These are phyloP conservation scores for Lanius ludovicianus DNA, from an alignment of 2,113 vertebrate species.

Conservation along the genomic window DNA sequence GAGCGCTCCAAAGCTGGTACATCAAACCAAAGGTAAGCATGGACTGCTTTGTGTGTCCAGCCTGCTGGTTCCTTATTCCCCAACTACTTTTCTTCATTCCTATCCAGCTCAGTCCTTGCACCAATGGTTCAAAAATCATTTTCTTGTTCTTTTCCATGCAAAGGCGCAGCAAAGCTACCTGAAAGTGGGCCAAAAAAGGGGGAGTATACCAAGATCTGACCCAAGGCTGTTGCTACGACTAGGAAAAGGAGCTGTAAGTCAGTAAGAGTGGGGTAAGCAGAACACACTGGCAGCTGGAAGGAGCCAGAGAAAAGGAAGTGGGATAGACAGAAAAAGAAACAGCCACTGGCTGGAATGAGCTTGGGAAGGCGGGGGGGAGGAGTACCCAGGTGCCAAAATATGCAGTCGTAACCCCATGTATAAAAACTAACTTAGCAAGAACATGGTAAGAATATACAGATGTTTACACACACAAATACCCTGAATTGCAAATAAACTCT, in stretches of 20 bases:
- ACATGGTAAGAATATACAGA: not conserved
- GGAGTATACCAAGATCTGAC: not conserved
- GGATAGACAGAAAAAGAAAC: slow-evolving; percentile 69
- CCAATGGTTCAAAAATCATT: not conserved
- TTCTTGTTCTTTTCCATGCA: not conserved
- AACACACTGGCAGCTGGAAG: slow-evolving; percentile 52
- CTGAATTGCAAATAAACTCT: not conserved
- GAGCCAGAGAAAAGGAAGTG: slow-evolving; percentile 61
- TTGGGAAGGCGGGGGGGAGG: not conserved
- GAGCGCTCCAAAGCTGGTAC: not conserved
- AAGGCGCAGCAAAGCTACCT: not conserved
- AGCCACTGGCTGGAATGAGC: slow-evolving; percentile 9
- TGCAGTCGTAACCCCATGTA: not conserved
- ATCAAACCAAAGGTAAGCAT: not conserved
- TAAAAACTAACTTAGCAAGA: not conserved
- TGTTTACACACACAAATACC: not conserved
- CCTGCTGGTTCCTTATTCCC: not conserved
- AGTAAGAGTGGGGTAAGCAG: not conserved
- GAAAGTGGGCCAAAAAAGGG: not conserved
- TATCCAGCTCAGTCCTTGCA: not conserved
- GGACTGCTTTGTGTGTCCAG: fast-evolving
- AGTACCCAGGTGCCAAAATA: slow-evolving; percentile 61
- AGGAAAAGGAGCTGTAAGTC: not conserved
- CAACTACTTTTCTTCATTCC: not conserved
- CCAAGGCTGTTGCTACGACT: not conserved